A percentile compares a stretch with the other conserved stretches of the same genome.
Evolutionary conservation across 2,113 vertebrate species (phyloP).

Genomic region (Phalacrocorax brasilianus): DNA sequence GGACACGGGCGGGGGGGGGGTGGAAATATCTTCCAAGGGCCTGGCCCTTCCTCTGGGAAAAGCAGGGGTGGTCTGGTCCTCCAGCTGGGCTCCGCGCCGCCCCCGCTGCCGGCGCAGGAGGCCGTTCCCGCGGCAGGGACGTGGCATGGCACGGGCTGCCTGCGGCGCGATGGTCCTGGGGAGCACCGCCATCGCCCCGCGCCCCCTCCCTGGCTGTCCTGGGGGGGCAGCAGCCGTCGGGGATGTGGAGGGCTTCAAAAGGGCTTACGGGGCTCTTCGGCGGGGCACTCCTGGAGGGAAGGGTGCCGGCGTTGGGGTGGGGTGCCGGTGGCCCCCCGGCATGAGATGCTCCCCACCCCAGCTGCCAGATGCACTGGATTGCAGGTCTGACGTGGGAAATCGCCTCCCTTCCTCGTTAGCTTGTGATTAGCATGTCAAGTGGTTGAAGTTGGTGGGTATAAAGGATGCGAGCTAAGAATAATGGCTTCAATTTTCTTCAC

Average conservation of each 20-base stretch:
- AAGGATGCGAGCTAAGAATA: constrained; percentile 60
- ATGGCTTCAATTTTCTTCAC: constrained; percentile 62
- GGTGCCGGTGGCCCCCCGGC: neutral
- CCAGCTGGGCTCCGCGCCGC: neutral
- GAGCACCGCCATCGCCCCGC: rapidly evolving
- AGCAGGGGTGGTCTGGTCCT: neutral
- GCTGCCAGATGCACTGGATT: constrained; percentile 12
- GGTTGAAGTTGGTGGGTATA: constrained; percentile 50
- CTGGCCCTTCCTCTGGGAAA: neutral
- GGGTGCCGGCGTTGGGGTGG: neutral
- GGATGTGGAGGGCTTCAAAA: rapidly evolving
- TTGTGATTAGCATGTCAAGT: constrained; percentile 66
- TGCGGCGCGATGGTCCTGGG: rapidly evolving
- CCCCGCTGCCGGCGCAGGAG: neutral
- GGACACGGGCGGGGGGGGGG: too few species aligned
- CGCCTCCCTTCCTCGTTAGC: constrained; percentile 59
- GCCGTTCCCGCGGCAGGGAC: rapidly evolving
- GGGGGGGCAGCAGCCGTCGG: neutral
- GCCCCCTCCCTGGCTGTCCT: too few species aligned
- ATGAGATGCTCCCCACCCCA: neutral
- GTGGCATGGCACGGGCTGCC: neutral
- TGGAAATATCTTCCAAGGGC: neutral
- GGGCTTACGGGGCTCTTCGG: neutral
- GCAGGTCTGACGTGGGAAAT: constrained; percentile 47
- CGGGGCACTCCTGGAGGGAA: rapidly evolving